Evolutionary conservation across 2,888 invertebrate species (phyloP).

Genomic region (Caenorhabditis sinica): DNA sequence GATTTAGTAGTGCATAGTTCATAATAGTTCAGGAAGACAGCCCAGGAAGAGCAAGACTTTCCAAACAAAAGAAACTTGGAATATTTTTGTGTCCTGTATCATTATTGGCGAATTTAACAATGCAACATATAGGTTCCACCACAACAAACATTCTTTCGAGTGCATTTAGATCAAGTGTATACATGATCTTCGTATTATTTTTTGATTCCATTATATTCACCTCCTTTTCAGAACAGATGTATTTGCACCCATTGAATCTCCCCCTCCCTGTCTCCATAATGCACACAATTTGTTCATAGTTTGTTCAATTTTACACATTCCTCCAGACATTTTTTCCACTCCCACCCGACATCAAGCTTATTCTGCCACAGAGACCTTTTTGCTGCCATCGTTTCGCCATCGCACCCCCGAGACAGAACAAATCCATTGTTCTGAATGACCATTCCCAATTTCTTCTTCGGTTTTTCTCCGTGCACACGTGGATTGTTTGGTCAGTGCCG

Average conservation of each 20-base stretch:
- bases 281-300: constrained; percentile 31
- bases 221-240: background rate
- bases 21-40: too few species aligned
- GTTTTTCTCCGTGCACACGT: constrained; percentile 36
- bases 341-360: background rate
- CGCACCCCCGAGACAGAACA: constrained; percentile 18
- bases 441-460: constrained; percentile 1
- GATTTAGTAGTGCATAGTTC: too few species aligned
- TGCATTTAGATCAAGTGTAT: background rate
- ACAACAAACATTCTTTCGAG: background rate
- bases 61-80: too few species aligned
- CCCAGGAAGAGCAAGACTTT: too few species aligned
- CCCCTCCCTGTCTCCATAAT: background rate
- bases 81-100: too few species aligned
- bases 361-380: constrained; percentile 23
- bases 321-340: constrained; percentile 26
- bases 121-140: too few species aligned
- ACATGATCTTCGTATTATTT: constrained; percentile 12
- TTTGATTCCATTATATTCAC: constrained; percentile 16
- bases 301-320: constrained; percentile 33
- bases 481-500: constrained; percentile 53
- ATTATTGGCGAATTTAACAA: background rate
- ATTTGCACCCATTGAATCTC: background rate
- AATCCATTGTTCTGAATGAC: constrained; percentile 51
- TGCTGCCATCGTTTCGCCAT: constrained; percentile 38